A percentile compares a stretch with the other conserved stretches of the same genome.
These are phyloP conservation scores for Caenorhabditis japonica DNA, from an alignment of 2,888 invertebrate genomes.

Conservation along the genomic window DNA sequence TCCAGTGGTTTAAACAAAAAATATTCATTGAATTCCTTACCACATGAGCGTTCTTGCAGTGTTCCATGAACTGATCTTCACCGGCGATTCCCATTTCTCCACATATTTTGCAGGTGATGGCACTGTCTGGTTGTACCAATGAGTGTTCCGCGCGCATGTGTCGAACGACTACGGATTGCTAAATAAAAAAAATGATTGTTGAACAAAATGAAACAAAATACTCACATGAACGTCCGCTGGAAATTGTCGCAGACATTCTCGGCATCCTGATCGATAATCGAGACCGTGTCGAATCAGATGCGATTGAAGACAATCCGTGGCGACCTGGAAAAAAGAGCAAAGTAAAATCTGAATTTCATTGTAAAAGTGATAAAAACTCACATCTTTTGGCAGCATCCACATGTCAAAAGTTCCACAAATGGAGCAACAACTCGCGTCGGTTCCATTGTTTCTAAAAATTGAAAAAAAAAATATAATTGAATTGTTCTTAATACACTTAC, in stretches of 20 bases:
- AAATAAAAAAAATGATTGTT: no score
- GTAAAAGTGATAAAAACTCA: neutral
- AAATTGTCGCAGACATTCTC: slow-evolving; percentile 45
- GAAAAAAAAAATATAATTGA: neutral
- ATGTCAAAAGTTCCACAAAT: slow-evolving; percentile 50
- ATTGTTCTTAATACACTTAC: no score
- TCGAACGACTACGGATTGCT: slow-evolving; percentile 13
- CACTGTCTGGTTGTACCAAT: neutral
- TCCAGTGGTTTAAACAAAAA: no score
- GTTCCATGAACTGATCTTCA: slow-evolving; percentile 13
- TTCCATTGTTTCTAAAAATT: slow-evolving; percentile 8
- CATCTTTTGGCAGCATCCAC: slow-evolving; percentile 41
- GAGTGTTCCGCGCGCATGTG: slow-evolving; percentile 29
- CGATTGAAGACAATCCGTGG: slow-evolving; percentile 16
- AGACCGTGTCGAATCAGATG: slow-evolving; percentile 51
- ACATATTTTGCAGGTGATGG: slow-evolving; percentile 15
- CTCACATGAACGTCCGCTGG: slow-evolving; percentile 39
- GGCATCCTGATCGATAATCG: slow-evolving; percentile 39
- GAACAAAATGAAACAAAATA: slow-evolving; percentile 1
- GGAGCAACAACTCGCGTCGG: slow-evolving; percentile 34
- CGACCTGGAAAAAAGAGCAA: slow-evolving; percentile 10
- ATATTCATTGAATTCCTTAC: no score
- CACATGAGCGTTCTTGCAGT: slow-evolving; percentile 26
- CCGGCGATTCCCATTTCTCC: neutral
- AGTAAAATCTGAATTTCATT: neutral